Evolutionary conservation across 2,113 vertebrate species (phyloP).

Genomic region (Perca fluviatilis): DNA sequence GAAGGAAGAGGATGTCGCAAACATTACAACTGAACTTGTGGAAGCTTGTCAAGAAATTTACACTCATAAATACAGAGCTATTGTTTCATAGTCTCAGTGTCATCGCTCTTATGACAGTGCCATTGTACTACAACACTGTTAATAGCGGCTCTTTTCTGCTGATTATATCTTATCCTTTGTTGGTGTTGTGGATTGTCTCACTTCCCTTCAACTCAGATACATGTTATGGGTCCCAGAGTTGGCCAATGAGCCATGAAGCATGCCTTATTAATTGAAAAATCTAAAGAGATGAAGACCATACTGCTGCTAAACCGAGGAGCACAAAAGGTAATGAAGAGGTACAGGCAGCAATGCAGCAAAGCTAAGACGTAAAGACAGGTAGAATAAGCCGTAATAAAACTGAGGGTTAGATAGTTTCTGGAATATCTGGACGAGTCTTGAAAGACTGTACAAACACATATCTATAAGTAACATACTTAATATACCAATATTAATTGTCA

Average conservation of each 20-base stretch:
- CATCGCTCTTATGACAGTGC: conserved; percentile 24
- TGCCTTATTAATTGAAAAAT: conserved; percentile 74
- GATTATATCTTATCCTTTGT: conserved; percentile 65
- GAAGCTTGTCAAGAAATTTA: conserved; percentile 27
- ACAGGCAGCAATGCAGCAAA: conserved; percentile 24
- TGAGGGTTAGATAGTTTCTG: neutral
- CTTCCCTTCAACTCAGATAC: conserved; percentile 69
- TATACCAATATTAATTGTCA: neutral
- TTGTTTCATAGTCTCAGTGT: conserved; percentile 40
- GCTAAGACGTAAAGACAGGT: conserved; percentile 22
- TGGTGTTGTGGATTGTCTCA: conserved; percentile 60
- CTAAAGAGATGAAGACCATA: conserved; percentile 61
- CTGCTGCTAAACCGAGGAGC: conserved; percentile 48
- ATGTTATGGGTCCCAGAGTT: conserved; percentile 56
- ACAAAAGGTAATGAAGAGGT: conserved; percentile 62
- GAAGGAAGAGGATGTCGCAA: neutral
- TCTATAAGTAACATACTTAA: neutral
- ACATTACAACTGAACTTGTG: conserved; percentile 28
- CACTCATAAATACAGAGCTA: conserved; percentile 10
- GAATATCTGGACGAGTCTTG: neutral
- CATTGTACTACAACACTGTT: conserved; percentile 57
- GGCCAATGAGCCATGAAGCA: conserved; percentile 69
- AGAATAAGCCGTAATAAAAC: conserved; percentile 1
- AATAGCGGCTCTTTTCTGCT: conserved; percentile 36
- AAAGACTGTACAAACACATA: neutral